Percentiles rank a stretch among this genome's conserved stretches.
Evolutionary conservation across 1,140 invertebrate genomes (phyloP).

Genomic region (Drosophila bocki): DNA sequence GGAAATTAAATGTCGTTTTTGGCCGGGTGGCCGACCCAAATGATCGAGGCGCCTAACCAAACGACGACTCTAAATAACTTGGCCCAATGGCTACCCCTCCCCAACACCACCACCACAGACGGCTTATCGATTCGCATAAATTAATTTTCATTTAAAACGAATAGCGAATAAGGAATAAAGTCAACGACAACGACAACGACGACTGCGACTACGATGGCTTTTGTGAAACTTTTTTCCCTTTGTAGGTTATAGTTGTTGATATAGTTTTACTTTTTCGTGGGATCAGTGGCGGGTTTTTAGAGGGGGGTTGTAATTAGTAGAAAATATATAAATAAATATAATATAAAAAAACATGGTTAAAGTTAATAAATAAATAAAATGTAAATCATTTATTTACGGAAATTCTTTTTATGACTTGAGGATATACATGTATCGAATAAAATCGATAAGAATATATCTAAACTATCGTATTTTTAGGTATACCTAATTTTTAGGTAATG

Average conservation of each 20-base stretch:
- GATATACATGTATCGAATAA: no score
- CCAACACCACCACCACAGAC: background rate
- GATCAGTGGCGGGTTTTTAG: slow-evolving; percentile 11
- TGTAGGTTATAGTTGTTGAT: slow-evolving; percentile 1
- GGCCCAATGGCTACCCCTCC: background rate
- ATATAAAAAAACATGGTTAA: no score
- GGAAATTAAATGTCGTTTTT: slow-evolving; percentile 14
- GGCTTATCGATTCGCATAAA: slow-evolving; percentile 82
- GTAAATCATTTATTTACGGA: no score
- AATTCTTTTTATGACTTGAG: no score
- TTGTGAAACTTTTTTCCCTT: slow-evolving; percentile 48
- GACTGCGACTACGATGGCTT: slow-evolving; percentile 3
- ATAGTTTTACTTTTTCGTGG: background rate
- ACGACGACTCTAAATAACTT: slow-evolving; percentile 10
- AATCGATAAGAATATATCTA: no score
- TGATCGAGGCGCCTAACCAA: slow-evolving; percentile 38
- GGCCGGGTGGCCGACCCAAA: slow-evolving; percentile 5
- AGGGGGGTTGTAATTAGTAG: background rate
- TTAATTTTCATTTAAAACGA: slow-evolving; percentile 83
- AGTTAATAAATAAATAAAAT: no score
- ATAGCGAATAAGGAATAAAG: slow-evolving; percentile 68
- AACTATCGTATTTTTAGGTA: no score
- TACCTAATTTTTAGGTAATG: no score
- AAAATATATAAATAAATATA: background rate
- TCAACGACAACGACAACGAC: slow-evolving; percentile 47